A percentile compares a stretch with the other conserved stretches of the same genome.
phyloP scores from a whole-genome alignment of 2,113 vertebrate species.

The Pyrgilauda ruficollis region DNA sequence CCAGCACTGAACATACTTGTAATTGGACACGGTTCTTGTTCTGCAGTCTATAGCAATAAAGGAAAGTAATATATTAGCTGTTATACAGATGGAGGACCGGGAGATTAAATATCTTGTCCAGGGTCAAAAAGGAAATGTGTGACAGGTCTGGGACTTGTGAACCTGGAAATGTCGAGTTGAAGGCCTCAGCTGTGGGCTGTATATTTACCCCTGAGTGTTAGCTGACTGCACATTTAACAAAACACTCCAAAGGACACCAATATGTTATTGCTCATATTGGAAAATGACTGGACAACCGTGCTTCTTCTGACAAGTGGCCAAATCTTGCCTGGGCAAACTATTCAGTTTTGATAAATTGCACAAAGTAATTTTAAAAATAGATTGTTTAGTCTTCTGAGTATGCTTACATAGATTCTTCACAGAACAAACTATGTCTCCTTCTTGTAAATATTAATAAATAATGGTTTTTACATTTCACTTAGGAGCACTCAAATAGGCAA shows the following conservation, averaged over 20 bases:
- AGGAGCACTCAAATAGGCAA: background rate
- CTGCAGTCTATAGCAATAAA: slow-evolving; percentile 4
- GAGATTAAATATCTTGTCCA: slow-evolving; percentile 43
- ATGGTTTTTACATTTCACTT: background rate
- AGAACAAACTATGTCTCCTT: background rate
- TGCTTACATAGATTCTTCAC: background rate
- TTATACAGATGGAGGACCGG: background rate
- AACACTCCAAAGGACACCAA: background rate
- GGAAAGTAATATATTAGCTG: slow-evolving; percentile 36
- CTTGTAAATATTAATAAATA: slow-evolving; percentile 34
- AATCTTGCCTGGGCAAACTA: background rate
- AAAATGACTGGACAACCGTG: background rate
- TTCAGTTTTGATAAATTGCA: background rate
- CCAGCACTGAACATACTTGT: background rate
- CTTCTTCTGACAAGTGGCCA: slow-evolving; percentile 5
- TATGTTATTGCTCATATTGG: background rate
- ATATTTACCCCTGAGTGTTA: slow-evolving; percentile 32
- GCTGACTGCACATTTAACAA: slow-evolving; percentile 13
- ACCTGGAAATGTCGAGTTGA: background rate
- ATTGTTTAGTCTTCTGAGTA: slow-evolving; percentile 13
- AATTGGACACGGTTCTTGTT: slow-evolving; percentile 30
- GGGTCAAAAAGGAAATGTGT: slow-evolving; percentile 41
- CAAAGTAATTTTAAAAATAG: slow-evolving; percentile 4
- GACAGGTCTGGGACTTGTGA: slow-evolving; percentile 52
- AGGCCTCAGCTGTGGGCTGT: slow-evolving; percentile 7